Base-by-base conservation (phyloP, 2,113 vertebrate species). In the Pachycephala philippinensis region DNA sequence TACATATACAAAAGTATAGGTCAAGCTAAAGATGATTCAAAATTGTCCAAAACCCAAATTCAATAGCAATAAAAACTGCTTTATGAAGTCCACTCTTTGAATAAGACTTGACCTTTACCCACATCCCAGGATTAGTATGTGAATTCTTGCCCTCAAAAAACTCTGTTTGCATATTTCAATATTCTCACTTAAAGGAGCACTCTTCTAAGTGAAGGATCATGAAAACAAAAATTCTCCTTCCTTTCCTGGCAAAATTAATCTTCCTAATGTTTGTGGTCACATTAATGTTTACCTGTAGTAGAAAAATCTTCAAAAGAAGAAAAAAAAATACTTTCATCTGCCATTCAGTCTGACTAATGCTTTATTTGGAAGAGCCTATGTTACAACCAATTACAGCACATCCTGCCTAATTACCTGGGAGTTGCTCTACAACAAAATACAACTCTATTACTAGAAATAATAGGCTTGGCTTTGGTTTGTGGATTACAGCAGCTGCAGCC, bases 371-470 rank as follows among this genome's bases (percentile, higher is more conserved):
- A 89, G 8, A 75, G 31, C 23, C 80, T 30, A 7, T 24, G 15
- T 75, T 91, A 91, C 69, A 92, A 68, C 64, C 77, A 90, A 65
- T 92, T 94, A 94, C 44, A 89, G 60, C 60, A 87, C 27, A 86
- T 79, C 78, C 61, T 82, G 40, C 30, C 80, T 90, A 92, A 96
- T 89, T 87, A 95, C 83, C 90, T 88, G 64, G 72, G 93, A 93
- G 72, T 11, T 81, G 49, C 86, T 90, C 52, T 91, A 90, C 66
- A 87, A 81, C 76, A 53, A 94, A 84, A 76, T 65, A 84, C 88
- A 92, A 71, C 72, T 92, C 88, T 92, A n/a, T 53, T 52, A 68
- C 78, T 87, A 93, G 76, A 96, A 96, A 96, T 83, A 86, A 96
- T 65, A 76, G 42, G 35, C 33, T 88, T 90, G 91, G 84, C 89